Conservation (phyloP, 2,113 vertebrate species). For the Actinemys pallida region DNA sequence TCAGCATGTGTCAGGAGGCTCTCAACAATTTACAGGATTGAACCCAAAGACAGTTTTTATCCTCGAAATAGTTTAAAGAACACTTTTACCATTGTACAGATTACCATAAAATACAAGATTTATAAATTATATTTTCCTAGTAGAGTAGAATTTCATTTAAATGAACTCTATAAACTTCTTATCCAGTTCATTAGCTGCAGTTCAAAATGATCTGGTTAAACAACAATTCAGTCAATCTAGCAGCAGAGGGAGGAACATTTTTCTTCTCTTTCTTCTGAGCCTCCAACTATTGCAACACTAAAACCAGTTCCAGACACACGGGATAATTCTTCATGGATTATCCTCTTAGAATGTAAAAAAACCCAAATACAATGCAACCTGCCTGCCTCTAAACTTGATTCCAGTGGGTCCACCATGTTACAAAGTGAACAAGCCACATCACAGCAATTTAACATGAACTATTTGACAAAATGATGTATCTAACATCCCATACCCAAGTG, state of each 20-base stretch:
- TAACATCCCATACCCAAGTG: not conserved
- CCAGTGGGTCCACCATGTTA: not conserved
- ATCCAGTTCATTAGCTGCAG: not conserved
- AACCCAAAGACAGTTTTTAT: not conserved
- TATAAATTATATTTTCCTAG: not conserved
- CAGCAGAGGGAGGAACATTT: not conserved
- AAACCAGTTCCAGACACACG: not conserved
- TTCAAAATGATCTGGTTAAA: not conserved
- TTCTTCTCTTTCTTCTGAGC: not conserved
- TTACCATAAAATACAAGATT: not conserved
- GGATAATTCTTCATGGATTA: not conserved
- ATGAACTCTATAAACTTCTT: not conserved
- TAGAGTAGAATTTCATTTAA: not conserved
- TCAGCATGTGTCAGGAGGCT: not conserved
- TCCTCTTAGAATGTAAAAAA: not conserved
- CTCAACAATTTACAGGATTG: not conserved
- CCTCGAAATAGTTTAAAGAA: not conserved
- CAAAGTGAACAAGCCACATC: not conserved
- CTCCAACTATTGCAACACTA: not conserved
- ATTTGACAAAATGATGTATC: not conserved
- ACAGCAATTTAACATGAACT: not conserved
- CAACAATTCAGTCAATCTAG: not conserved
- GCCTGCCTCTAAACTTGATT: not conserved
- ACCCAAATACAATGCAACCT: not conserved
- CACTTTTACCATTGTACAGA: not conserved